Conservation (phyloP, 2,113 vertebrate species). For the Rhagologus leucostigma region DNA sequence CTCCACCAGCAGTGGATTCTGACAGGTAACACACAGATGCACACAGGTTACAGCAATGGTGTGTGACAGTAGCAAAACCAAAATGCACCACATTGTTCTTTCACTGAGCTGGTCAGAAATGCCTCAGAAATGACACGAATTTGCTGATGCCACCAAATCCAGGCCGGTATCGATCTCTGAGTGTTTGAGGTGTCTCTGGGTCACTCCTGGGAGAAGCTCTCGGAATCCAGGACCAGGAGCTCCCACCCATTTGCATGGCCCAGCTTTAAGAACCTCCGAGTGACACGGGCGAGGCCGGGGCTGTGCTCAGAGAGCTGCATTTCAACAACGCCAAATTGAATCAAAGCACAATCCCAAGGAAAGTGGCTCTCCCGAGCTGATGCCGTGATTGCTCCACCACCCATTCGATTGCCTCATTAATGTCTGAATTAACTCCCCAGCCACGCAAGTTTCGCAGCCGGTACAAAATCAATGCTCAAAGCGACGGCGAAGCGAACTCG, state of each 20-base stretch:
- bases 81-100: background rate
- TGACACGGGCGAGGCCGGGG: background rate
- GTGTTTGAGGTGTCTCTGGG: background rate
- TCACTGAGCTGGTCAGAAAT: background rate
- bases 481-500: slow-evolving; percentile 17
- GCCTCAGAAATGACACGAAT: background rate
- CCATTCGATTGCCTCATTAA: slow-evolving; percentile 69
- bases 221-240: rapidly evolving
- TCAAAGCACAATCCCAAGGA: background rate
- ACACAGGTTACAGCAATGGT: background rate
- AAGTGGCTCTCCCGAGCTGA: slow-evolving; percentile 49
- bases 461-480: slow-evolving; percentile 70
- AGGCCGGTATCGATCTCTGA: rapidly evolving
- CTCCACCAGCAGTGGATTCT: background rate
- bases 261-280: background rate
- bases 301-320: background rate
- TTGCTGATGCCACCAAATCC: background rate
- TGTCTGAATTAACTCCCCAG: slow-evolving; percentile 69
- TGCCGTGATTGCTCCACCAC: slow-evolving; percentile 55
- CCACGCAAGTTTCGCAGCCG: slow-evolving; percentile 30
- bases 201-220: background rate
- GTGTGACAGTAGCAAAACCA: background rate
- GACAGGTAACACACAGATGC: background rate
- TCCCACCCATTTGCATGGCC: background rate
- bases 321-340: background rate